phyloP scores from a whole-genome alignment of 2,113 vertebrate genomes.

The Oryzias celebensis region DNA sequence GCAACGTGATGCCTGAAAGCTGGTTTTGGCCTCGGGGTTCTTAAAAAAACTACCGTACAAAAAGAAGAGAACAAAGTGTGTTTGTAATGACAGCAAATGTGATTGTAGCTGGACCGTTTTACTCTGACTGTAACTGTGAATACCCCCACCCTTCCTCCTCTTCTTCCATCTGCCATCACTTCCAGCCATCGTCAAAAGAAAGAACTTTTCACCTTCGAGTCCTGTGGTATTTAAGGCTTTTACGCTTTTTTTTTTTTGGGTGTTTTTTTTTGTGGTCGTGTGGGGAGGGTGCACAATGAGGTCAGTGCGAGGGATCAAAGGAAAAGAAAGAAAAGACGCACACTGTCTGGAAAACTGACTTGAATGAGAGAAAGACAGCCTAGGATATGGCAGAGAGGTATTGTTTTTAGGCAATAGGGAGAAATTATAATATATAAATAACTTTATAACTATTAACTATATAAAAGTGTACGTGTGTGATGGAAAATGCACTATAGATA shows the following conservation, averaged over 20 bases:
- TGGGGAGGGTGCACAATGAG: slow-evolving; percentile 74
- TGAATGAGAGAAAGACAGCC: slow-evolving; percentile 66
- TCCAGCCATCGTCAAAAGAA: slow-evolving; percentile 75
- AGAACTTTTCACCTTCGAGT: slow-evolving; percentile 78
- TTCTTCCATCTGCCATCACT: slow-evolving; percentile 73
- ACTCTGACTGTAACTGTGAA: slow-evolving; percentile 79
- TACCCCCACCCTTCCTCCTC: slow-evolving; percentile 53
- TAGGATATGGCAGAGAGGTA: slow-evolving; percentile 54
- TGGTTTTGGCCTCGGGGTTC: slow-evolving; percentile 52
- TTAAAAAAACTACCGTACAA: slow-evolving; percentile 12
- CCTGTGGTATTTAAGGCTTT: slow-evolving; percentile 77
- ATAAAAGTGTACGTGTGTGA: slow-evolving; percentile 65
- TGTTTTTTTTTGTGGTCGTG: slow-evolving; percentile 68
- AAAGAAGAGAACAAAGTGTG: slow-evolving; percentile 45
- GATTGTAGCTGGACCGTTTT: slow-evolving; percentile 79
- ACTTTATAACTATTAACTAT: slow-evolving; percentile 12
- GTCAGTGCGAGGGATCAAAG: slow-evolving; percentile 72
- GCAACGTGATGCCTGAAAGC: slow-evolving; percentile 42
- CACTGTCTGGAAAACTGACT: slow-evolving; percentile 78
- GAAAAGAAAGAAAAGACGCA: slow-evolving; percentile 69
- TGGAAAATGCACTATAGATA: slow-evolving; percentile 78
- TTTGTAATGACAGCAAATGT: slow-evolving; percentile 81
- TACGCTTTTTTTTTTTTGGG: slow-evolving; percentile 73
- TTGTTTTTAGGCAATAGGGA: slow-evolving; percentile 65
- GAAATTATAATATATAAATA: slow-evolving; percentile 67